Conservation (phyloP, 2,888 invertebrate species). For the Stenodema calcarata region DNA sequence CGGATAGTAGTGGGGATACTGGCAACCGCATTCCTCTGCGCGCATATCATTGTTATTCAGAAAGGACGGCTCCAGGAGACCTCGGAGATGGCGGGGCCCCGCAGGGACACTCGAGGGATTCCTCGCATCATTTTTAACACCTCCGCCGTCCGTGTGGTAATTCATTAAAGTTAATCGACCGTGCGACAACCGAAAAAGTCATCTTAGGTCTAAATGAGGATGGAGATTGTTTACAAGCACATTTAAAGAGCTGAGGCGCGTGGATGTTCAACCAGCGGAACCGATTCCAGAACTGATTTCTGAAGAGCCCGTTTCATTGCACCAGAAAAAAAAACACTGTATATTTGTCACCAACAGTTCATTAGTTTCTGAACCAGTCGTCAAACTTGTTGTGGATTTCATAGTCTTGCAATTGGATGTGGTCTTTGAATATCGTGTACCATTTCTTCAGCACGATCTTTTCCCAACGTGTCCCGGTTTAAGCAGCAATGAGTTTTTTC, state of each 20-base stretch:
- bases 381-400: too few relatives aligned
- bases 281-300: too few relatives aligned
- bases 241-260: too few relatives aligned
- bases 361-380: too few relatives aligned
- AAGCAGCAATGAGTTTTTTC: slow-evolving; percentile 97
- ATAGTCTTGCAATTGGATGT: slow-evolving; percentile 95
- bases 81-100: not conserved
- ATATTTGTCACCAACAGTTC: too few relatives aligned
- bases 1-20: not conserved
- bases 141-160: not conserved
- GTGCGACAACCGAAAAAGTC: not conserved
- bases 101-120: not conserved
- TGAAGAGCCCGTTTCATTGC: too few relatives aligned
- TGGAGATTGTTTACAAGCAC: too few relatives aligned
- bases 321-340: too few relatives aligned
- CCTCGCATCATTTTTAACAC: not conserved
- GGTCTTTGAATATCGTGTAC: slow-evolving; percentile 99
- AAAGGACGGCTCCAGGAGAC: not conserved
- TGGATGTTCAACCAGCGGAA: too few relatives aligned
- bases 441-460: slow-evolving; percentile 99
- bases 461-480: slow-evolving; percentile 96
- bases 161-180: not conserved
- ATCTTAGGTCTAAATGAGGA: not conserved
- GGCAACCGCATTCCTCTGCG: not conserved
- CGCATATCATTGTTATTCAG: not conserved